phyloP scores from a whole-genome alignment of 2,888 invertebrate species.

The Euphydryas editha region DNA sequence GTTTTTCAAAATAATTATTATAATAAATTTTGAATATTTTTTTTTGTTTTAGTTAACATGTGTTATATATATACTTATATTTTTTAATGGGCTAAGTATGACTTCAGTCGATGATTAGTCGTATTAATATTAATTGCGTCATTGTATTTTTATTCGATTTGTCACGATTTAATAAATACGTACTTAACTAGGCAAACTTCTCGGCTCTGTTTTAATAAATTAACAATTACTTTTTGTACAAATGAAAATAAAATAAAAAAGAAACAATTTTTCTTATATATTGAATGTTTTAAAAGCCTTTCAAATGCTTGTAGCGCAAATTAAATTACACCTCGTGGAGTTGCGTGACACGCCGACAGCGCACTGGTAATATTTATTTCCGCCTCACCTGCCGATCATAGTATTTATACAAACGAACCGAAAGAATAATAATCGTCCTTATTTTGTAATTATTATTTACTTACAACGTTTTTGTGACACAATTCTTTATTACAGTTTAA shows the following conservation, averaged over 20 bases:
- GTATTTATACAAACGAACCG: conserved; percentile 39
- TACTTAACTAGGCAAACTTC: no score
- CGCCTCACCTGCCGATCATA: conserved; percentile 60
- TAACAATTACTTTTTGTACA: no score
- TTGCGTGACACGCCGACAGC: conserved; percentile 56
- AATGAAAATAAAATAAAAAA: no score
- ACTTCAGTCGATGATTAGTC: background rate
- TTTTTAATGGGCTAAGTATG: background rate
- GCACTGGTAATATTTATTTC: conserved; percentile 74
- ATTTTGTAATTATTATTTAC: background rate
- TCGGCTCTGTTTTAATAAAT: no score
- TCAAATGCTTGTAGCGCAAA: conserved; percentile 25
- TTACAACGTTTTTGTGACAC: background rate
- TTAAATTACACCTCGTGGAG: conserved; percentile 25
- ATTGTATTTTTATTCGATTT: background rate
- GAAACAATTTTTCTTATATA: conserved; percentile 1
- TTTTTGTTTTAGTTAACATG: background rate
- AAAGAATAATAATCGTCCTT: background rate
- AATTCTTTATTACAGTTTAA: background rate
- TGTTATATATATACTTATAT: background rate
- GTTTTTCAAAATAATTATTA: no score
- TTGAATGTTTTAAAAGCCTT: conserved; percentile 23
- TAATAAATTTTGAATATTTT: no score
- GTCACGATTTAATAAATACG: background rate
- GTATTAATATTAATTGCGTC: background rate